Base-by-base conservation (phyloP, 2,113 vertebrate species). In the Alethe diademata region DNA sequence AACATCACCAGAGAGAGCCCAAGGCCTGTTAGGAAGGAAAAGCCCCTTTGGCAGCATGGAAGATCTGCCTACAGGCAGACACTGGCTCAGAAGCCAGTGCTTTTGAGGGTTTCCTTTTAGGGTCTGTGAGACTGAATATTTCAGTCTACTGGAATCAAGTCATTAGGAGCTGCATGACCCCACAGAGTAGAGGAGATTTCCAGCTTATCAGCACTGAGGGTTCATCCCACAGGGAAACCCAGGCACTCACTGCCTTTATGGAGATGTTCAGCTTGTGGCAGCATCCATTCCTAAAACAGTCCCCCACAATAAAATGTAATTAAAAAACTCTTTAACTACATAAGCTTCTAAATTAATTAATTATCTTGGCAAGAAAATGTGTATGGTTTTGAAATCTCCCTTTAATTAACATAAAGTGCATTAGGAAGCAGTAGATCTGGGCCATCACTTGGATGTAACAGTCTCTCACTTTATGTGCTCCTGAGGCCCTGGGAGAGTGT, bases 371-470 rank as follows among this genome's bases (percentile, higher is more conserved):
- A 80, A 79, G 79, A 94, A 94, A 80, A 74, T 36, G 14, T 86
- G 47, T 83, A 78, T 90, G 78, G 26, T 73, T 93, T 95, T 93
- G 71, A 94, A 83, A 92, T 78, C 40, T 94, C 51, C 12, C 56
- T 86, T 94, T 96, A 97, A 96, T 97, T 96, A 97, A 96, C 56
- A 38, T 23, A 8, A 86, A 73, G 40, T 78, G 69, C 5, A 3
- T 93, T 92, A 88, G 67, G 69, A 94, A 93, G 72, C 3, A 1
- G 64, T 64, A 96, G 65, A 94, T 96, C 78, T 94, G 71, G 88
- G 92, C 58, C 78, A 83, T 88, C 28, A 12, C 19, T 92, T 88
- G 64, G 33, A 51, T 0, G 1, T 66, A 76, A 53, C 38, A 51
- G 33, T 61, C 28, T 81, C 40, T 84, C n/a, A 24, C 51, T 78